These are phyloP conservation scores for Gastrophysa polygoni DNA, from an alignment of 2,888 invertebrate species.

Conservation along the genomic window DNA sequence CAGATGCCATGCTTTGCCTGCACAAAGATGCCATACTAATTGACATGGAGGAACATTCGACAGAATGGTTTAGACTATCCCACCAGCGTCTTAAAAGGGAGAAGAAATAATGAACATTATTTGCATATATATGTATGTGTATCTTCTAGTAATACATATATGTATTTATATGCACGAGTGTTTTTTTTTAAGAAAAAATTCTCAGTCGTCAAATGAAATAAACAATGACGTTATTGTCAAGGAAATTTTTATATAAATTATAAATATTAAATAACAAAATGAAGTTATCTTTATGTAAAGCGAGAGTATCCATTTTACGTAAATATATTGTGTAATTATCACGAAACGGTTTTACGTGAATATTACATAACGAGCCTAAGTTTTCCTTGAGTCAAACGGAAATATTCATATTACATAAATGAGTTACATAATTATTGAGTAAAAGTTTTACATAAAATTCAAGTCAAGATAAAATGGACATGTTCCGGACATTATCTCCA, in stretches of 20 bases:
- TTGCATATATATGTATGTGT: too few relatives aligned
- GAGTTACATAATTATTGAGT: conserved; percentile 1
- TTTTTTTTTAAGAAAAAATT: neutral
- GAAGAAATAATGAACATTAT: neutral
- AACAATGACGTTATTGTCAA: neutral
- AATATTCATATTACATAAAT: neutral
- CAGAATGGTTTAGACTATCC: neutral
- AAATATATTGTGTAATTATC: neutral
- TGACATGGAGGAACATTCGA: neutral
- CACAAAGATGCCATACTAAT: neutral
- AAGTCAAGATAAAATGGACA: conserved; percentile 2
- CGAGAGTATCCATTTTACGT: conserved; percentile 1
- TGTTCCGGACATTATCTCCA: conserved; percentile 11
- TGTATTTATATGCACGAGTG: neutral
- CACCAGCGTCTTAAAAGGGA: neutral
- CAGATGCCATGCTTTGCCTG: neutral
- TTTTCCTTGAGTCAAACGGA: neutral
- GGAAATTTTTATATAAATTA: neutral
- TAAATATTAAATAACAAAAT: neutral
- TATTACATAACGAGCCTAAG: neutral
- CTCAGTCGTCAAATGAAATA: neutral
- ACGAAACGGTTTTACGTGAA: neutral
- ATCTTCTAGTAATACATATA: neutral
- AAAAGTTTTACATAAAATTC: conserved; percentile 3
- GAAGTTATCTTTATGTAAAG: neutral